Base-by-base conservation (phyloP, 2,113 vertebrate species). In the Colaptes auratus region DNA sequence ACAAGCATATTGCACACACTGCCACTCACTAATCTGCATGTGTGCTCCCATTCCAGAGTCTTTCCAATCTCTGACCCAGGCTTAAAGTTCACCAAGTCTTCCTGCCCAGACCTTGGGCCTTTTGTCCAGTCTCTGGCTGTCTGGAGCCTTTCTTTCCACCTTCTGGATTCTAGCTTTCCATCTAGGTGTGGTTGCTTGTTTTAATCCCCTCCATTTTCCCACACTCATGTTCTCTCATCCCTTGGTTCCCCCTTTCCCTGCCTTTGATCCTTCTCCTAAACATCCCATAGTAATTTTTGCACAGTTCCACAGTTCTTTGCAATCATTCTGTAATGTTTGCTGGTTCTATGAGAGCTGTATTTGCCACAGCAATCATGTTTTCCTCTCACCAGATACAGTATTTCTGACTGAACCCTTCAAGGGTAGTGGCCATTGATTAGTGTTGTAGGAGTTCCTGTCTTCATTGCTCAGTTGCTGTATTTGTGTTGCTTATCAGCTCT, bases 401-500 rank as follows among this genome's bases (percentile, higher is more conserved):
- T 83, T 88, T 88, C 23, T 86, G n/a, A 18, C 53, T 83, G 52
- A 86, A 66, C 33, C 39, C 30, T 60, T 76, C n/a, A 58, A 70
- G 72, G 24, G 27, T 80, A n/a, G 42, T 55, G 42, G 65, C 52
- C 60, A 63, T 1, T 81, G 46, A 71, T 69, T 52, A 61, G 46
- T 10, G 6, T 56, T 33, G 52, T 69, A 36, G 30, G 44, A 58
- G n/a, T 13, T 86, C 82, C 48, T 86, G 23, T 70, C 56, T 73
- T 90, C 53, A 10, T 27, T 82, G 69, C 39, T 84, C 18, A 42
- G 30, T 75, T 67, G 24, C 31, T 92, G 71, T 63, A 7, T 86
- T 86, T 91, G 50, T 93, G 56, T 92, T 1, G 0, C 20, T 71
- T 77, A 52, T 52, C 65, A 81, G 65, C 46, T 88, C 30, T 50